Conservation (phyloP, 1,140 invertebrate genomes). For the Vanessa tameamea region DNA sequence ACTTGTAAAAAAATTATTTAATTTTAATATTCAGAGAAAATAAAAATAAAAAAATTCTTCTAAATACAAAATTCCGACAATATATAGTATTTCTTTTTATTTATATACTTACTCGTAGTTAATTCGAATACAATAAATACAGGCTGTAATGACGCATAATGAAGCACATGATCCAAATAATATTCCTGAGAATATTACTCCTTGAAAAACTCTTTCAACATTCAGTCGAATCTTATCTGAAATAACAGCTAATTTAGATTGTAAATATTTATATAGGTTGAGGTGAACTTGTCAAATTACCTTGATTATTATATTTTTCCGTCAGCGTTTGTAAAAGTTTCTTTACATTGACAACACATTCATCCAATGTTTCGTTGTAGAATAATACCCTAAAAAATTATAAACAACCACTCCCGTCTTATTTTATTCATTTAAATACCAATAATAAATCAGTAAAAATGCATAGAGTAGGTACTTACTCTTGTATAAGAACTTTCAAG, state of each 20-base stretch:
- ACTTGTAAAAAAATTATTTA: no score
- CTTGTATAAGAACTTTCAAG: neutral
- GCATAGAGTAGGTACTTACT: no score
- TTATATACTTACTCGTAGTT: slow-evolving; percentile 59
- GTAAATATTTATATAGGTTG: neutral
- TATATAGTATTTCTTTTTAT: no score
- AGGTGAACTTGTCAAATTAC: slow-evolving; percentile 25
- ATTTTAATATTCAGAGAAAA: no score
- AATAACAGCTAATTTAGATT: slow-evolving; percentile 24
- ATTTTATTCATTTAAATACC: neutral
- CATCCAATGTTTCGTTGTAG: slow-evolving; percentile 49
- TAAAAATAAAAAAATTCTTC: no score
- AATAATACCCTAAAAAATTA: slow-evolving; percentile 40
- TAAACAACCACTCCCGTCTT: neutral
- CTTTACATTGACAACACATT: slow-evolving; percentile 52
- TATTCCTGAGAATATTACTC: slow-evolving; percentile 55
- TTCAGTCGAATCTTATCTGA: slow-evolving; percentile 56
- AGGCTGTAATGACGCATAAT: slow-evolving; percentile 53
- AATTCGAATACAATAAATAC: slow-evolving; percentile 64
- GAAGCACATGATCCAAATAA: slow-evolving; percentile 54
- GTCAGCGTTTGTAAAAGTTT: slow-evolving; percentile 40
- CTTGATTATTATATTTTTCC: slow-evolving; percentile 53
- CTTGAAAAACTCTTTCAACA: slow-evolving; percentile 57
- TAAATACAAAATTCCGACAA: no score
- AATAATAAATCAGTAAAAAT: slow-evolving; percentile 6